A percentile compares a stretch with the other conserved stretches of the same genome.
Conservation (phyloP, 1,140 invertebrate species). For the Babylonia areolata region DNA sequence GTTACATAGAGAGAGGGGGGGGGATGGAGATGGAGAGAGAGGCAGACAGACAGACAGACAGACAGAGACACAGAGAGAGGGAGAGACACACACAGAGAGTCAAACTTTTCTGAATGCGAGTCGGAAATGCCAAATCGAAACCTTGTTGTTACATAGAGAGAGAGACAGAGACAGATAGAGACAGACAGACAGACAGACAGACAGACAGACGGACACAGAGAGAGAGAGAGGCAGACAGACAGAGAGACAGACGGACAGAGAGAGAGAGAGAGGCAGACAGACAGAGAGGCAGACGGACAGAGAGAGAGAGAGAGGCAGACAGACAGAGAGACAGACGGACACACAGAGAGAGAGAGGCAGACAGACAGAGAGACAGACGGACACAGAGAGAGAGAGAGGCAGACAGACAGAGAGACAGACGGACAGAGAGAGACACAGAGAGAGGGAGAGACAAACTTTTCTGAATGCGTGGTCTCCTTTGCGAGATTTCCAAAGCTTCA, state of each 20-base stretch:
- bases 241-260: neutral
- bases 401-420: neutral
- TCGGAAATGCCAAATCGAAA: no score
- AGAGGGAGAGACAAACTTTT: no score
- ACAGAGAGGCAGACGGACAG: neutral
- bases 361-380: neutral
- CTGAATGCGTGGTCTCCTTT: no score
- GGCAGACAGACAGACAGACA: neutral
- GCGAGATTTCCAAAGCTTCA: no score
- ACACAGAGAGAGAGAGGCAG: neutral
- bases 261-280: neutral
- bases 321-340: neutral
- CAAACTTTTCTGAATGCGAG: no score
- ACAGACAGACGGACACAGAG: neutral
- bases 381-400: neutral
- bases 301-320: neutral
- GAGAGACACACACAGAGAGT: neutral
- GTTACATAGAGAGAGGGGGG: neutral
- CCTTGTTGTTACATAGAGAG: neutral
- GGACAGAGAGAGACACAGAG: no score
- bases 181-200: neutral
- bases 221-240: neutral
- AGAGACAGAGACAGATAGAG: neutral
- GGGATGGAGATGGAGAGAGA: neutral
- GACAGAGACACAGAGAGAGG: neutral